Base-by-base conservation (phyloP, 2,888 invertebrate species). In the Clunio marinus region DNA sequence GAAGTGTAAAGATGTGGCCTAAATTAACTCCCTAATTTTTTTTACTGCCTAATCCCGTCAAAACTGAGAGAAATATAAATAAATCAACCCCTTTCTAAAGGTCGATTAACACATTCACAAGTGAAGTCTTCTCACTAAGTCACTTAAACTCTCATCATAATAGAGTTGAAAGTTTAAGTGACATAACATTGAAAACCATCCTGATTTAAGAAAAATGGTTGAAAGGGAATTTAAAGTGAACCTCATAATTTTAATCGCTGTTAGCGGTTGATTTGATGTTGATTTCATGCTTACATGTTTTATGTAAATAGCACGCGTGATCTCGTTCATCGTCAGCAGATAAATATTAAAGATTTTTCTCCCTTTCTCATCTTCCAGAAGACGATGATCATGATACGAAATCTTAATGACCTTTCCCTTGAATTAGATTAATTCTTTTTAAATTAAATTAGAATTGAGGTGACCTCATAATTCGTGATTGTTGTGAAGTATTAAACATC, bases 31-130 rank as follows among this genome's bases (percentile, higher is more conserved):
- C 63, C 27, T 15, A 15, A 41, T n/a, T n/a, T n/a, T n/a, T n/a
- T n/a, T n/a, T n/a, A n/a, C n/a, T n/a, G n/a, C n/a, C n/a, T n/a
- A n/a, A n/a, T n/a, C 41, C 10, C 41, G 10, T n/a, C 7, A 32
- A 15, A 41, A 63, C 15, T 22, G 51, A 51, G 32, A 51, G 17
- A 27, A 28, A 63, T 46, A 28, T 63, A 63, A 46, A 63, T 63
- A 63, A 63, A 63, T 15, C 63, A 63, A 63, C 63, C 63, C 62
- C 62, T 62, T 62, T 35, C 41, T 41, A 10, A n/a, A n/a, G n/a
- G n/a, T n/a, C n/a, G n/a, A n/a, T n/a, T n/a, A n/a, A n/a, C n/a
- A n/a, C n/a, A n/a, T n/a, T n/a, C n/a, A n/a, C n/a, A n/a, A n/a
- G n/a, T n/a, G n/a, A n/a, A n/a, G n/a, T n/a, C n/a, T n/a, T n/a